Evolutionary conservation across 2,797 vertebrate genomes (phyloP), one percentile per base, ranked within the genome.

Genomic region (Phoebastria nigripes): DNA sequence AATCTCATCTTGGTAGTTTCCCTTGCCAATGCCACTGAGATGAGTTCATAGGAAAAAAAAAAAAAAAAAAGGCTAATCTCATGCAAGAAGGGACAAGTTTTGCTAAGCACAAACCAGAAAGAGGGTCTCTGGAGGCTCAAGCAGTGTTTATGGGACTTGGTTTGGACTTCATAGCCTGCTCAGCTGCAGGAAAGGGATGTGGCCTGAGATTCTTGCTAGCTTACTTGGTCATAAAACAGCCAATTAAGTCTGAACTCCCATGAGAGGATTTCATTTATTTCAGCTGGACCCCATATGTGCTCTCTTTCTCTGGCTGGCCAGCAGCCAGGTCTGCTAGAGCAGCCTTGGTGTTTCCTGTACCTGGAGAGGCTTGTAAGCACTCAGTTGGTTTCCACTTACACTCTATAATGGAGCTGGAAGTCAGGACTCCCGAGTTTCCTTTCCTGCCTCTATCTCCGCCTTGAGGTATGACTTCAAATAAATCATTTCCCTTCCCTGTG

Each of bases 311-410:
- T 54, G 51, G 49, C 76, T 94, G 94, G 92, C 90, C 65, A 67
- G 59, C 78, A 94, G 92, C 94, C 91, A 93, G 83, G 44, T 51
- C 91, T 88, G 65, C 79, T 59, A 56, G 61, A 90, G 94, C 77
- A 83, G 67, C 62, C 61, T 82, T 55, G 87, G 76, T 22, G 3
- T 82, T 86, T 61, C 72, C 73, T 76, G 46, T 18, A 65, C 65
- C 87, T 86, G 82, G 44, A 85, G 84, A 83, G 52, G 19, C 24
- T 82, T 74, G 54, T 4, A 16, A 81, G 65, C 72, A 51, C 65
- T 74, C 76, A 0, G 1, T 28, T 88, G 78, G 37, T 39, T 94
- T 81, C 84, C 54, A 55, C 90, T 95, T 28, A 39, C 9, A 22
- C 12, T 63, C 87, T 74, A 2, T 25, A 73, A 74, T 51, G 82